These are phyloP conservation scores for Fragum sueziense DNA, from an alignment of 2,888 invertebrate species.

Conservation along the genomic window DNA sequence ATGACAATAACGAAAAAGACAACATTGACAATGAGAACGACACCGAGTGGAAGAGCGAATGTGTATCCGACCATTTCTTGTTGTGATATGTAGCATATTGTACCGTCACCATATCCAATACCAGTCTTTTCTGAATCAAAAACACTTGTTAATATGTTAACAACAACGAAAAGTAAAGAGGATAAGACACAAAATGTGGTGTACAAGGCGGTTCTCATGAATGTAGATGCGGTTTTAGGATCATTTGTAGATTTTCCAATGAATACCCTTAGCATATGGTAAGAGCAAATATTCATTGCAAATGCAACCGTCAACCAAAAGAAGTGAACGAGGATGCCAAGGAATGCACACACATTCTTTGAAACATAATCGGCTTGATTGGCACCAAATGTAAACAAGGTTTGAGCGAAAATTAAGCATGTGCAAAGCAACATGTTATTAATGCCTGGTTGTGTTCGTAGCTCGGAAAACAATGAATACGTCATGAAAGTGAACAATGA, in stretches of 20 bases:
- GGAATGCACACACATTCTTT: conserved; percentile 8
- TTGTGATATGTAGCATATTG: conserved; percentile 40
- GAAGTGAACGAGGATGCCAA: conserved; percentile 46
- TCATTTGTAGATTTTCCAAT: background rate
- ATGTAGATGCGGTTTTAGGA: background rate
- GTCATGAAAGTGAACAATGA: conserved; percentile 30
- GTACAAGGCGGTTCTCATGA: conserved; percentile 16
- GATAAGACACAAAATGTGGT: conserved; percentile 17
- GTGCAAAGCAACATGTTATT: conserved; percentile 43
- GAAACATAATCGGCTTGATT: background rate
- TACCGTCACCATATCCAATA: conserved; percentile 43
- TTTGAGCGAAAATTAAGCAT: conserved; percentile 38
- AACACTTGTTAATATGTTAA: conserved; percentile 21
- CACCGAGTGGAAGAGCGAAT: conserved; percentile 37
- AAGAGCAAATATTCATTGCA: conserved; percentile 49
- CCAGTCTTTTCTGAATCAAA: background rate
- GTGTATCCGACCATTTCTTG: conserved; percentile 38
- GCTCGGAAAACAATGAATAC: conserved; percentile 36
- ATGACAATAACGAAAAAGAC: conserved; percentile 31
- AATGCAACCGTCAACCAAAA: conserved; percentile 37
- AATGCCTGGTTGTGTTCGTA: conserved; percentile 50
- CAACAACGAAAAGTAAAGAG: conserved; percentile 22
- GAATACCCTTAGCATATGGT: conserved; percentile 31
- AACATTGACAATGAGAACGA: conserved; percentile 32
- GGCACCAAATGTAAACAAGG: conserved; percentile 42